A percentile compares a stretch with the other conserved stretches of the same genome.
These are phyloP conservation scores for Sigmodon hispidus DNA, from an alignment of 2,113 vertebrate genomes.

Conservation along the genomic window DNA sequence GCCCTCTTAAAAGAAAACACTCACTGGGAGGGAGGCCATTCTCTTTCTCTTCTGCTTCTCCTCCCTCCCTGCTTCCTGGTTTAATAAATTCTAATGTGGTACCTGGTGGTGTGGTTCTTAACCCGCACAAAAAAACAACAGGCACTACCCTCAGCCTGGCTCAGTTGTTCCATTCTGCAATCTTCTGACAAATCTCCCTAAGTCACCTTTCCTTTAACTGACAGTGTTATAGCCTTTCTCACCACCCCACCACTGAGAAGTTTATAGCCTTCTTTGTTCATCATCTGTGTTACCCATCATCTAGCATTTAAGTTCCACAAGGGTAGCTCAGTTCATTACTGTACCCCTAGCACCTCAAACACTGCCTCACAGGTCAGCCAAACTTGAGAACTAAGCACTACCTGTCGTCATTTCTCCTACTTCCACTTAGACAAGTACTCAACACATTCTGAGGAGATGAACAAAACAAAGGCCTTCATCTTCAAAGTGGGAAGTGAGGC, in stretches of 20 bases:
- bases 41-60: too few relatives aligned
- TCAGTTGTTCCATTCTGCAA: background rate
- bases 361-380: background rate
- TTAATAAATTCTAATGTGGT: too few relatives aligned
- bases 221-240: background rate
- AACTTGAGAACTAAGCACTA: background rate
- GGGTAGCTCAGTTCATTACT: too few relatives aligned
- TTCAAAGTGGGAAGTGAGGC: background rate
- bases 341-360: background rate
- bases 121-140: too few relatives aligned
- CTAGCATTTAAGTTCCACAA: background rate
- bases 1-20: too few relatives aligned
- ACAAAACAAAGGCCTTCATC: background rate
- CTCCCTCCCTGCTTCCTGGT: too few relatives aligned
- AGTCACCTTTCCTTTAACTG: background rate
- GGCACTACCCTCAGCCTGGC: background rate
- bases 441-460: background rate
- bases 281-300: background rate
- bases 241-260: background rate
- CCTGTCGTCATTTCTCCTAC: background rate
- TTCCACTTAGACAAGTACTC: background rate
- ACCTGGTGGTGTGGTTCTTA: too few relatives aligned
- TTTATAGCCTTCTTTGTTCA: background rate
- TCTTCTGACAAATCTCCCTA: background rate
- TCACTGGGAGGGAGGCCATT: too few relatives aligned